Base-by-base conservation (phyloP, 2,113 vertebrate species). In the Meriones unguiculatus region DNA sequence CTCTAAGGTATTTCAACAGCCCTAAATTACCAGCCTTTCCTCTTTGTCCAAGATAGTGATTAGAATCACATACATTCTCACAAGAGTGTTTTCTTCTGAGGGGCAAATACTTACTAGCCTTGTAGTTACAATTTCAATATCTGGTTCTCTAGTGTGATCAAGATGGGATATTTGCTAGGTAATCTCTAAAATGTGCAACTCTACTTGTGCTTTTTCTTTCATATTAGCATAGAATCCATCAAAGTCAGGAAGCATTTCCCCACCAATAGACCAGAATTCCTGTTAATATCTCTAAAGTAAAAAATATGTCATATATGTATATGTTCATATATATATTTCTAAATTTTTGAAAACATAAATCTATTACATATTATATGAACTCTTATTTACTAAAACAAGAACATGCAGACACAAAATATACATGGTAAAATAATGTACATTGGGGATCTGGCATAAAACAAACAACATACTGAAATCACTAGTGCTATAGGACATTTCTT, bases 401-500 rank as follows among this genome's bases (percentile, higher is more conserved):
- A 30, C 4, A 7, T 73, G 4, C 20, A 93, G 89, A 78, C 0
- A 73, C 7, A 59, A n/a, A 54, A 8, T 46, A 75, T 41, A 0
- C 20, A 75, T 88, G 2, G n/a, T 1, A 17, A 86, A 86, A 76
- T 65, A 4, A 59, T 77, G 25, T 81, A 87, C 64, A 81, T n/a
- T 6, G 70, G 50, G n/a, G 69, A 89, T 77, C 87, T 93, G 10
- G 8, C 28, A 52, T 78, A 62, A 90, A 93, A 78, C 25, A 80
- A 80, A 2, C 77, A 2, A 1, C 73, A 30, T 41, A 41, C 7
- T 62, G 22, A 88, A 91, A 41, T 52, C 57, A 92, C 10, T 82
- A 46, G 5, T 32, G 14, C 12, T 81, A 32, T 14, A 72, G 3
- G 12, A 5, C 3, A 82, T 41, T 67, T 13, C 7, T 72, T 91